phyloP scores from a whole-genome alignment of 2,797 vertebrate species.

The Sebastolobus alascanus region DNA sequence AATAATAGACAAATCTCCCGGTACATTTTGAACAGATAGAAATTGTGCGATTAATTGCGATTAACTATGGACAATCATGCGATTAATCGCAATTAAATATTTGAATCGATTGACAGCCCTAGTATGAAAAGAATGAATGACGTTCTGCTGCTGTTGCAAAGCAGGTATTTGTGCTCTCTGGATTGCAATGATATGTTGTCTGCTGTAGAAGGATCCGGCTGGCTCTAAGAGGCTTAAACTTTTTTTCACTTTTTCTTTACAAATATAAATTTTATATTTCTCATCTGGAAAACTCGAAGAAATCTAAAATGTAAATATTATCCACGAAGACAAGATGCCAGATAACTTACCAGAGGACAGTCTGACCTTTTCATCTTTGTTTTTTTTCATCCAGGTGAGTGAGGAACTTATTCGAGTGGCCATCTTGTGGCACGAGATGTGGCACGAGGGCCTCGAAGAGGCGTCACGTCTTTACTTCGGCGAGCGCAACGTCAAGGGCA shows the following conservation, averaged over 20 bases:
- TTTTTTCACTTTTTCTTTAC: background rate
- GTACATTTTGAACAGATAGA: too few species aligned
- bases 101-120: background rate
- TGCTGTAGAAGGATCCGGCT: background rate
- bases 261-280: background rate
- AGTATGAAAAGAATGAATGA: background rate
- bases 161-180: background rate
- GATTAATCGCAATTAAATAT: too few species aligned
- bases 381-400: conserved; percentile 88
- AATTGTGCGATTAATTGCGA: too few species aligned
- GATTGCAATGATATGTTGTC: background rate
- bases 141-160: background rate
- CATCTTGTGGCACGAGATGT: conserved; percentile 99
- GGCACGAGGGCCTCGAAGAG: conserved; percentile 98
- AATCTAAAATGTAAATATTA: background rate
- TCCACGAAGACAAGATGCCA: background rate
- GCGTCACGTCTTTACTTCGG: conserved; percentile 98
- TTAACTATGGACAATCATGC: too few species aligned
- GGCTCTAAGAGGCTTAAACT: background rate
- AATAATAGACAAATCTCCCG: too few species aligned
- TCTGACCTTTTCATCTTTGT: conserved; percentile 17
- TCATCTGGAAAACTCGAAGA: background rate
- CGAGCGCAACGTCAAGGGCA: conserved; percentile 98
- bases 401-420: conserved; percentile 98
- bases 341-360: background rate